These are phyloP conservation scores for Reticulitermes lucifugus DNA, from an alignment of 2,888 invertebrate species.

Conservation along the genomic window DNA sequence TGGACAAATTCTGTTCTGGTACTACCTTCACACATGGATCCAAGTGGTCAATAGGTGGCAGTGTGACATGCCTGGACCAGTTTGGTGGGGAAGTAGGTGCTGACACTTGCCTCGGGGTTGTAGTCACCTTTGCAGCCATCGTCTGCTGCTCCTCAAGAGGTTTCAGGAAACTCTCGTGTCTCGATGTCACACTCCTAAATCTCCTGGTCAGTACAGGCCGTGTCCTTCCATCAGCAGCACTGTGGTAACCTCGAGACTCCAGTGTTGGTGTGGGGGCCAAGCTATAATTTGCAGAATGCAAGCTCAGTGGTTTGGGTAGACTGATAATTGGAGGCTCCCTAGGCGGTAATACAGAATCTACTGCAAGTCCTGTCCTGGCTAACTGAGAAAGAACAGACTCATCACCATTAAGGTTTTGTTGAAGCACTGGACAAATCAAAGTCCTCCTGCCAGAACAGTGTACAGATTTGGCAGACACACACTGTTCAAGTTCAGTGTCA, in stretches of 20 bases:
- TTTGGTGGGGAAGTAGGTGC: slow-evolving; percentile 21
- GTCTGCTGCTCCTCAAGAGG: slow-evolving; percentile 22
- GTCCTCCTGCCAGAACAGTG: background rate
- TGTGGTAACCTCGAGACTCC: slow-evolving; percentile 28
- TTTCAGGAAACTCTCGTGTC: background rate
- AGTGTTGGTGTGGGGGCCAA: slow-evolving; percentile 14
- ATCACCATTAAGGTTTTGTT: background rate
- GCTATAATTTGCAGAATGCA: slow-evolving; percentile 11
- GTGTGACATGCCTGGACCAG: slow-evolving; percentile 39
- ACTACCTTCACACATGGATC: slow-evolving; percentile 34
- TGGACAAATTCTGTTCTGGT: background rate
- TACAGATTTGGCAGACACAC: slow-evolving; percentile 26
- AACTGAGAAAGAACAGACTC: background rate
- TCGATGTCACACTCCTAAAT: background rate
- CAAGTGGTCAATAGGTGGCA: slow-evolving; percentile 45
- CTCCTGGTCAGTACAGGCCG: slow-evolving; percentile 12
- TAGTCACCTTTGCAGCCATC: background rate
- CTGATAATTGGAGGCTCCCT: background rate
- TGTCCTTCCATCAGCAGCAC: slow-evolving; percentile 36
- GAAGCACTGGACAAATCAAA: background rate
- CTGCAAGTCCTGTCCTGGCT: background rate
- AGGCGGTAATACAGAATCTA: background rate
- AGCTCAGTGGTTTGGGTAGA: slow-evolving; percentile 21
- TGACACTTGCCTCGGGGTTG: slow-evolving; percentile 27
- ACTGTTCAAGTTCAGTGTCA: background rate